Evolutionary conservation across 35 echinoderm and acorn worm species (phyloP), one percentile per base, ranked within the genome.

Genomic region (Apostichopus japonicus): DNA sequence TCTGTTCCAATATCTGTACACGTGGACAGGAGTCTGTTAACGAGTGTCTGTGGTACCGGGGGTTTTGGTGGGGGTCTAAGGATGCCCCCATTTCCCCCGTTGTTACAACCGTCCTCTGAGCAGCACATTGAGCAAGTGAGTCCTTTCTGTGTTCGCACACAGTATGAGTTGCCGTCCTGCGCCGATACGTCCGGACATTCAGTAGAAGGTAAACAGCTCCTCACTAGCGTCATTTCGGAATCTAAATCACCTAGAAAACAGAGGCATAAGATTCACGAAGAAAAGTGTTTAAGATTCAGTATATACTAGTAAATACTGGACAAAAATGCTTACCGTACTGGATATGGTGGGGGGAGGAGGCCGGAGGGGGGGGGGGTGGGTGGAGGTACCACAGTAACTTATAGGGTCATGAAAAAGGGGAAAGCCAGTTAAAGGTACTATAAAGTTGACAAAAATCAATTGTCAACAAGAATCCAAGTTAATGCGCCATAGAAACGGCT

Each of bases 51-150:
- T 24, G 86, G 86, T 11, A 71, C 56, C 0, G 86, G 86, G 9
- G 86, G 86, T 24, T 87, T 87, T 5, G 86, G 86, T 23, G 86
- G 86, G 56, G 86, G 86, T 51, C 86, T 63, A 13, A 21, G 86
- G 53, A 87, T 65, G 17, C 56, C 86, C 53, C 86, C 86, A n/a
- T 51, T 62, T 14, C 16, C 86, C 16, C 86, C 86, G 24, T 87
- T 87, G 63, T 87, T 87, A n/a, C 86, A 87, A 2, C 86, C 86
- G 56, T 87, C 54, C 53, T 16, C 54, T 19, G 17, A 14, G 25
- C 86, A 87, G 27, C 86, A 87, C 86, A 87, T 87, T 4, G 86
- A 62, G 1, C 86, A 87, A 57, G 53, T 87, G 1, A 87, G 56
- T 10, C 56, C 57, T 14, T 87, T 62, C 3, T 87, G 86, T 13